Base-by-base conservation (phyloP, 92 coral and sea anemone species). In the Porites rus region DNA sequence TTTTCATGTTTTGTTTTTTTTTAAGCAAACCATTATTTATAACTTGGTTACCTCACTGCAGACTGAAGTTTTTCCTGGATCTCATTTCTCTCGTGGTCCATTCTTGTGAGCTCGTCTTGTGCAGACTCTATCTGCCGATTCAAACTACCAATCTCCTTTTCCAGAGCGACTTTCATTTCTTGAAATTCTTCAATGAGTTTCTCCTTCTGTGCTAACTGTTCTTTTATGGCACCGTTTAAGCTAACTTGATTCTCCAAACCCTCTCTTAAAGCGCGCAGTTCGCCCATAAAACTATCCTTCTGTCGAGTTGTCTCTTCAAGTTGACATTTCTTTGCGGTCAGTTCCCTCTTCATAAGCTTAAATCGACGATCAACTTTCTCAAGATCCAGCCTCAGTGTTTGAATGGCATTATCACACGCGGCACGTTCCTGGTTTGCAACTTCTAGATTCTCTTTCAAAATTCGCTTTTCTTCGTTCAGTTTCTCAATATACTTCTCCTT, bases 291-390 rank as follows among this genome's bases (percentile, higher is more conserved):
- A 24, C 79, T 87, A 76, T 93, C 92, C 43, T 95, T 93, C 25
- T 93, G 94, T 22, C 76, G 82, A 4, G 85, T 83, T 31, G 90
- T 79, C 74, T 92, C 91, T 69, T 95, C 94, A 10, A 95, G 96
- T 22, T 90, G 93, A 11, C 79, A 56, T 38, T 83, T 88, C 78
- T 95, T 95, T 10, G 82, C 84, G 11, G 92, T 17, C 62, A 93
- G 62, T 78, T 95, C 98, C 60, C 94, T 90, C 65, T 93, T 93
- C 98, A 95, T 93, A 50, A 95, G 75, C 83, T 95, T 95, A 65
- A 93, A 92, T 28, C 98, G 92, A 21, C 98, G 95, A 65, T 93
- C 95, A 6, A 93, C 99, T 88, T 95, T 97, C 10, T 94, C 98
- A 28, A 97, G 76, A 51, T 97, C 98, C 62, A 91, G 64, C 72